Conservation (phyloP, 2,113 vertebrate genomes). For the Chaenocephalus aceratus region DNA sequence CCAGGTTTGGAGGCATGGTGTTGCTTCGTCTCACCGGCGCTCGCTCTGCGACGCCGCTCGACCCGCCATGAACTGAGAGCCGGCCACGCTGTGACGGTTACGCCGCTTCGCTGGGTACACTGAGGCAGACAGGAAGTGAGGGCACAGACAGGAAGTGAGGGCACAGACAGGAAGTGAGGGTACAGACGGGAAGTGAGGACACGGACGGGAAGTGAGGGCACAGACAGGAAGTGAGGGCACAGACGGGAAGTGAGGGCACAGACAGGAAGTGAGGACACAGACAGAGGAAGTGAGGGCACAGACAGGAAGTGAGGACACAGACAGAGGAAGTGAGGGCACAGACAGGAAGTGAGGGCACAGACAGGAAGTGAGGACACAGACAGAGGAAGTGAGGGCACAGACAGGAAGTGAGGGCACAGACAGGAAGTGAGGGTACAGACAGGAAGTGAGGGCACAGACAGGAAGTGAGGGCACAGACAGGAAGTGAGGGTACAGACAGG, state of each 20-base stretch:
- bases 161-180: neutral
- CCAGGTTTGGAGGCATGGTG: conserved; percentile 92
- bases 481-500: neutral
- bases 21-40: conserved; percentile 89
- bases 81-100: conserved; percentile 90
- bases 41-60: conserved; percentile 70
- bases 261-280: too few species aligned
- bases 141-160: neutral
- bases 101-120: conserved; percentile 89
- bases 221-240: too few species aligned
- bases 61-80: conserved; percentile 83
- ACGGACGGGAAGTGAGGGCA: neutral
- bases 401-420: too few species aligned
- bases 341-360: too few species aligned
- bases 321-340: too few species aligned
- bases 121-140: conserved; percentile 43
- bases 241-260: too few species aligned
- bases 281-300: too few species aligned
- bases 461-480: neutral
- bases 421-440: too few species aligned
- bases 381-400: too few species aligned
- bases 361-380: too few species aligned
- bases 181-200: neutral
- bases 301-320: too few species aligned
- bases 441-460: neutral